A percentile compares a stretch with the other conserved stretches of the same genome.
Conservation (phyloP, 2,797 vertebrate species). For the Hylomyscus alleni region DNA sequence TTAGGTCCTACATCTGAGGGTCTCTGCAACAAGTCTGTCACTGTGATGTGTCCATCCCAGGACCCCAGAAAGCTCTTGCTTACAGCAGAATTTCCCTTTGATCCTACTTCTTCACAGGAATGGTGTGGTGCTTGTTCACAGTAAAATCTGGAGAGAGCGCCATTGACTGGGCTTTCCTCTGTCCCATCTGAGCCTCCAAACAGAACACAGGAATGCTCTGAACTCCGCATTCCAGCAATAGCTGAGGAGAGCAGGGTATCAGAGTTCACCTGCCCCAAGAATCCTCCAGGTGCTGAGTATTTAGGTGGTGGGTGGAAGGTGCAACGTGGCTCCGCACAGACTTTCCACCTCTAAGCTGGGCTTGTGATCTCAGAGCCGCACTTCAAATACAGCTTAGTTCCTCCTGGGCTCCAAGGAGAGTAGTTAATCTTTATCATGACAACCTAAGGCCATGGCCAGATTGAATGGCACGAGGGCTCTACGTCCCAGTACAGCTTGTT, state of each 20-base stretch:
- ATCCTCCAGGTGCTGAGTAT: constrained; percentile 87
- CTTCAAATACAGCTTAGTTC: constrained; percentile 73
- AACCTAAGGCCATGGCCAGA: constrained; percentile 72
- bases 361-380: constrained; percentile 70
- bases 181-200: constrained; percentile 81
- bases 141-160: constrained; percentile 83
- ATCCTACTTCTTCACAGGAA: constrained; percentile 84
- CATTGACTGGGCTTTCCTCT: constrained; percentile 82
- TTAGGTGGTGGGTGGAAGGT: constrained; percentile 86
- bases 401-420: constrained; percentile 77
- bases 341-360: constrained; percentile 81
- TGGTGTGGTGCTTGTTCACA: constrained; percentile 83
- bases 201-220: constrained; percentile 86
- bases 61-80: constrained; percentile 84
- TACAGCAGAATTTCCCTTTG: constrained; percentile 89
- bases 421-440: constrained; percentile 70
- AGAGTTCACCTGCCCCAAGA: constrained; percentile 84
- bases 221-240: constrained; percentile 89
- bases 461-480: constrained; percentile 68
- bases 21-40: constrained; percentile 66
- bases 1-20: constrained; percentile 50
- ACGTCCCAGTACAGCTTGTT: constrained; percentile 44
- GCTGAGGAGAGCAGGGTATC: constrained; percentile 83
- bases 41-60: constrained; percentile 70
- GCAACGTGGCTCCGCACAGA: constrained; percentile 74